Conservation (phyloP, 1,140 invertebrate species). For the Drosophila truncata region DNA sequence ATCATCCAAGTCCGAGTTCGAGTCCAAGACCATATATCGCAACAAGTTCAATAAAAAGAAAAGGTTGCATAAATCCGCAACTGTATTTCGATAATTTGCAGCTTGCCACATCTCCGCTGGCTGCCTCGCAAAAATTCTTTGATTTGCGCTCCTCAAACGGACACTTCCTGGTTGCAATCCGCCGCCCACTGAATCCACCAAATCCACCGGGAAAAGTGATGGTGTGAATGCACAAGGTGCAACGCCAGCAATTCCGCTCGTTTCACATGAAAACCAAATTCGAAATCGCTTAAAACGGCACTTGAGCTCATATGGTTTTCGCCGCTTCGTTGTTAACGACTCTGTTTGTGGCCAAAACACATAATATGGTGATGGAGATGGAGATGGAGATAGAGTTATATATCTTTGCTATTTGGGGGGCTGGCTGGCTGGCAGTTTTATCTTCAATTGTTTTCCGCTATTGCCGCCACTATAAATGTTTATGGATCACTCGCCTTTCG, state of each 20-base stretch:
- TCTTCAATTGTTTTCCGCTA: constrained; percentile 56
- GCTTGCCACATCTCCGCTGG: constrained; percentile 40
- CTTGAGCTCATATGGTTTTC: constrained; percentile 35
- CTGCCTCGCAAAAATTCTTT: constrained; percentile 34
- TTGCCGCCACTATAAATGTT: constrained; percentile 46
- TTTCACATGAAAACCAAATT: constrained; percentile 46
- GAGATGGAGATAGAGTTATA: constrained; percentile 22
- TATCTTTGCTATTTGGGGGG: constrained; percentile 27
- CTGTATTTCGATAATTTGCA: constrained; percentile 43
- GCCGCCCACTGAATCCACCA: constrained; percentile 9
- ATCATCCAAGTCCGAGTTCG: constrained; percentile 21
- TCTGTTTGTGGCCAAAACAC: constrained; percentile 38
- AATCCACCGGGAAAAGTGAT: constrained; percentile 27
- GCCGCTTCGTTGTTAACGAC: constrained; percentile 43
- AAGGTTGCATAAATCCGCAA: constrained; percentile 54
- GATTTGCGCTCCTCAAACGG: constrained; percentile 22
- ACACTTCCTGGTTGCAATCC: constrained; percentile 34
- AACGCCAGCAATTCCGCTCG: constrained; percentile 42
- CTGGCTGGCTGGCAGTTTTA: constrained; percentile 26
- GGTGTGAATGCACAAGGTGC: constrained; percentile 48
- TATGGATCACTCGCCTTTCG: constrained; percentile 31
- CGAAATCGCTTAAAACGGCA: constrained; percentile 51
- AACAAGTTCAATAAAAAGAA: constrained; percentile 58
- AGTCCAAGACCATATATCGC: constrained; percentile 11
- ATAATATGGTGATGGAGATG: constrained; percentile 20